Percentiles rank a stretch among this genome's conserved stretches.
Evolutionary conservation across 2,113 vertebrate species (phyloP).

Genomic region (Nannobrachium achirus): DNA sequence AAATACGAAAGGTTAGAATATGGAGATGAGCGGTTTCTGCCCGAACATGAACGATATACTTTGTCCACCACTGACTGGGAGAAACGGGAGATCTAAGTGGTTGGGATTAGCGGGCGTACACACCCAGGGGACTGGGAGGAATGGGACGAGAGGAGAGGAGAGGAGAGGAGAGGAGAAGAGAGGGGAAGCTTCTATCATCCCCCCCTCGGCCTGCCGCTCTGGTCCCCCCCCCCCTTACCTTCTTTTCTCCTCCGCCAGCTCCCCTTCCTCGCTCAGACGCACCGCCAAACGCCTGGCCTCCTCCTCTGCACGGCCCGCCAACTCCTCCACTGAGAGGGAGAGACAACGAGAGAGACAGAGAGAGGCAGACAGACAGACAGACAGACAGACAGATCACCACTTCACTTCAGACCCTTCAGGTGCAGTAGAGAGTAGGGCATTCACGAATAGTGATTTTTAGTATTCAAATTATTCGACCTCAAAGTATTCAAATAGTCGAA

Average conservation of each 20-base stretch:
- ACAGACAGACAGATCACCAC: conserved; percentile 38
- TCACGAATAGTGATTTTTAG: too few species aligned
- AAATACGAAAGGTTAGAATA: too few species aligned
- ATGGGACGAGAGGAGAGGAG: conserved; percentile 37
- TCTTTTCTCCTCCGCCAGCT: conserved; percentile 73
- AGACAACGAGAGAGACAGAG: conserved; percentile 22
- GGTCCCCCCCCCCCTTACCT: conserved; percentile 55
- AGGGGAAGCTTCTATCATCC: conserved; percentile 28
- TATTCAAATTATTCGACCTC: too few species aligned
- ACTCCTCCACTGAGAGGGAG: conserved; percentile 65
- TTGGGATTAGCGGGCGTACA: conserved; percentile 65
- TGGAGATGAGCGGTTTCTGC: too few species aligned
- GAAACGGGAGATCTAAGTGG: conserved; percentile 37
- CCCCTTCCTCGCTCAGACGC: conserved; percentile 65
- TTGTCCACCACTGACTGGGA: too few species aligned
- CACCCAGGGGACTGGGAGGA: conserved; percentile 50
- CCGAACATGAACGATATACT: too few species aligned
- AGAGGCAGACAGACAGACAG: neutral
- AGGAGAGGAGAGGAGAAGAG: conserved; percentile 40
- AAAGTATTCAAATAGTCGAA: too few species aligned
- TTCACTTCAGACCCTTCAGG: conserved; percentile 47
- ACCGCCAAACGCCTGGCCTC: conserved; percentile 69
- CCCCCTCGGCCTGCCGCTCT: conserved; percentile 1
- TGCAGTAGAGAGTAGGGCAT: conserved; percentile 36
- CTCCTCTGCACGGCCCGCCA: conserved; percentile 70